Conservation (phyloP, 2,113 vertebrate genomes). For the Riparia riparia region DNA sequence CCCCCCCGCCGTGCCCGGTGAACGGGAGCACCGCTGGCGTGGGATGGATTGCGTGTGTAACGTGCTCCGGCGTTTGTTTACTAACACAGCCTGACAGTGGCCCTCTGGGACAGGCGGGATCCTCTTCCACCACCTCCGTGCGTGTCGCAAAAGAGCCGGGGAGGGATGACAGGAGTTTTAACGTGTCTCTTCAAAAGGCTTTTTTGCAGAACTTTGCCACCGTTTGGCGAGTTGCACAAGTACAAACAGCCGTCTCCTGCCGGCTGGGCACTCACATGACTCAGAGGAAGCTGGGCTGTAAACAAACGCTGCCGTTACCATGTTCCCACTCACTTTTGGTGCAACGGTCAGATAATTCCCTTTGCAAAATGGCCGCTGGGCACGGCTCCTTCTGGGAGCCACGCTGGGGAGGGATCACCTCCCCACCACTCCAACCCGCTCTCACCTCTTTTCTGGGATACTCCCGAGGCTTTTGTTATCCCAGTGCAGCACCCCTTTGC, state of each 20-base stretch:
- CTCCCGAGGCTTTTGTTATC: background rate
- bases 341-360: constrained; percentile 60
- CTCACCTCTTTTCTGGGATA: background rate
- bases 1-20: rapidly evolving
- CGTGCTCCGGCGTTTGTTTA: constrained; percentile 26
- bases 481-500: rapidly evolving
- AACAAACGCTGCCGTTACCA: constrained; percentile 58
- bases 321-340: constrained; percentile 64
- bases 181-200: background rate
- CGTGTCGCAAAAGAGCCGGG: background rate
- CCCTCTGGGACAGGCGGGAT: background rate
- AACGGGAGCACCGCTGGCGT: background rate
- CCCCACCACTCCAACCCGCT: background rate
- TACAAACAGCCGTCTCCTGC: constrained; percentile 5
- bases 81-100: background rate
- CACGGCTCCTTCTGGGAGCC: background rate
- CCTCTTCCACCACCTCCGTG: background rate
- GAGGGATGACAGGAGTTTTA: background rate
- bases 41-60: background rate
- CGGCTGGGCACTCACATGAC: constrained; percentile 60
- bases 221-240: constrained; percentile 55
- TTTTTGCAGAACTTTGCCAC: constrained; percentile 57
- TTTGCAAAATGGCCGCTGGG: constrained; percentile 67
- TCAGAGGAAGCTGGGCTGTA: constrained; percentile 67
- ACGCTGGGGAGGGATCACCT: background rate